phyloP scores from a whole-genome alignment of 2,888 invertebrate species.

The Bembecia ichneumoniformis region DNA sequence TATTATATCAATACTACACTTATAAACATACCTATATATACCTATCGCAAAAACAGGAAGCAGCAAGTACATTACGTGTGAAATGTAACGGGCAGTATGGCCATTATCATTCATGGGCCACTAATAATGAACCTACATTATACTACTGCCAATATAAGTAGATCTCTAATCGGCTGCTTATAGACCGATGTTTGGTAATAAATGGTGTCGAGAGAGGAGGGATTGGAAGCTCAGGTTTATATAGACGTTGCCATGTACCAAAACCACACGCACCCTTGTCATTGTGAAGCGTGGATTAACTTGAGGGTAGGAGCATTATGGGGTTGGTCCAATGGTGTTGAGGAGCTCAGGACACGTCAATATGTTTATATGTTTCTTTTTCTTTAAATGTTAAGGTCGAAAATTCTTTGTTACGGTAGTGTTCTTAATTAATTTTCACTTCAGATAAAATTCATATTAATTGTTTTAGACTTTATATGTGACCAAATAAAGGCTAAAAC shows the following conservation, averaged over 20 bases:
- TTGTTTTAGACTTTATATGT: no score
- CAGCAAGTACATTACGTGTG: slow-evolving; percentile 6
- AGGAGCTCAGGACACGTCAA: not conserved
- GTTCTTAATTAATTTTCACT: no score
- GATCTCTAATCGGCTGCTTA: not conserved
- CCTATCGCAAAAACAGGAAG: no score
- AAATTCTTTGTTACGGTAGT: no score
- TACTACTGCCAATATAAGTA: slow-evolving; percentile 1
- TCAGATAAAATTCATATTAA: no score
- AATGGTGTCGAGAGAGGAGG: not conserved
- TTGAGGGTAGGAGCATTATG: slow-evolving; percentile 4
- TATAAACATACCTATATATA: no score
- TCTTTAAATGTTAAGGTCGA: no score
- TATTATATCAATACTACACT: no score
- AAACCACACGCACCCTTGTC: slow-evolving; percentile 9
- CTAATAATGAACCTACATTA: slow-evolving; percentile 7
- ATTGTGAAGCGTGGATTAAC: slow-evolving; percentile 9
- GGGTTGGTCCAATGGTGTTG: not conserved
- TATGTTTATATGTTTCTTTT: not conserved
- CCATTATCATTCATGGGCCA: slow-evolving; percentile 10
- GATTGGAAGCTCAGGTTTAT: slow-evolving; percentile 1
- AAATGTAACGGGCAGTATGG: slow-evolving; percentile 8
- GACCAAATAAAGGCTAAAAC: no score
- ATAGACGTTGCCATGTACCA: not conserved
- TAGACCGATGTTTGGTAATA: not conserved